These are phyloP conservation scores for Amphipoea lucens DNA, from an alignment of 2,888 invertebrate genomes.

Conservation along the genomic window DNA sequence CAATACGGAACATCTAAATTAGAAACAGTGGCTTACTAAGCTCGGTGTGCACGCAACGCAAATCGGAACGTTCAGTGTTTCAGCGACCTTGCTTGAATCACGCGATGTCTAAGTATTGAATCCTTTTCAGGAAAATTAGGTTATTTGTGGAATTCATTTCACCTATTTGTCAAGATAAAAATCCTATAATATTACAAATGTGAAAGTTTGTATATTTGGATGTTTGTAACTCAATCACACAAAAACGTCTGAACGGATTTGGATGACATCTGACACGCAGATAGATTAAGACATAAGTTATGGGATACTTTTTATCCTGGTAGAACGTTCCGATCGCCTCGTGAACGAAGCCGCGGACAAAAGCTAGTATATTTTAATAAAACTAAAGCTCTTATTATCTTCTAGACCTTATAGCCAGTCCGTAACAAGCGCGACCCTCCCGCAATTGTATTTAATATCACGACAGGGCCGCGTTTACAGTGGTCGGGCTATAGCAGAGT, in stretches of 20 bases:
- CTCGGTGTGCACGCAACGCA: constrained; percentile 31
- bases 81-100: constrained; percentile 41
- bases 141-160: constrained; percentile 19
- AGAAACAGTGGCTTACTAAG: constrained; percentile 27
- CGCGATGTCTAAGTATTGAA: constrained; percentile 37
- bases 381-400: too few species aligned
- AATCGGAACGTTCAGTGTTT: constrained; percentile 35
- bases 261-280: too few species aligned
- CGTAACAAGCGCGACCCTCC: too few species aligned
- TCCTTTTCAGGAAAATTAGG: constrained; percentile 33
- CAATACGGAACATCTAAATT: constrained; percentile 38
- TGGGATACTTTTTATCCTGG: too few species aligned
- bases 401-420: too few species aligned
- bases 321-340: background rate
- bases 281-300: too few species aligned
- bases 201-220: background rate
- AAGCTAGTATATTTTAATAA: background rate
- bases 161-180: constrained; percentile 20
- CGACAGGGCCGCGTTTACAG: too few species aligned
- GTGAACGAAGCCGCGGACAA: background rate
- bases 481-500: too few species aligned
- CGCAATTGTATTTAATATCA: too few species aligned
- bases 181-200: background rate
- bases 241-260: background rate
- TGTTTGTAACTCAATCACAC: background rate